phyloP scores from a whole-genome alignment of 2,888 invertebrate species.

The Tortrix viridana region DNA sequence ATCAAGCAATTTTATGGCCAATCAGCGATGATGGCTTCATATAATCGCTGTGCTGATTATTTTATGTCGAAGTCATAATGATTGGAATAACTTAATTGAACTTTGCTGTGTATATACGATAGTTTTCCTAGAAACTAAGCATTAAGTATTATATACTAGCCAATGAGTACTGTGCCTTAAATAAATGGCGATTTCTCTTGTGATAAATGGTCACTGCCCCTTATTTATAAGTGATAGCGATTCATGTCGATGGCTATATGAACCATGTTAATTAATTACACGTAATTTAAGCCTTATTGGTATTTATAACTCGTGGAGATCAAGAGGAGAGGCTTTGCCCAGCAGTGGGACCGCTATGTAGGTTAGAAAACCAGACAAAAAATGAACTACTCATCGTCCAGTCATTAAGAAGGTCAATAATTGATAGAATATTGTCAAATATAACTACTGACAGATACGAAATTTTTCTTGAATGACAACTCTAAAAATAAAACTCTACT shows the following conservation, averaged over 20 bases:
- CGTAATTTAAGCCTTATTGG: slow-evolving; percentile 31
- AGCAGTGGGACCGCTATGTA: too few relatives aligned
- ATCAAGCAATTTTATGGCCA: slow-evolving; percentile 28
- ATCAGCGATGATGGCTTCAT: slow-evolving; percentile 29
- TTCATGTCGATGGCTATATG: slow-evolving; percentile 33
- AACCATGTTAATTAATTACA: slow-evolving; percentile 31
- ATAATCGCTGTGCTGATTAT: slow-evolving; percentile 21
- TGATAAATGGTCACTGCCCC: slow-evolving; percentile 35
- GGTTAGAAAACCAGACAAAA: too few relatives aligned
- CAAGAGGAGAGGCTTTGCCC: too few relatives aligned
- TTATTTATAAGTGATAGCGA: slow-evolving; percentile 37
- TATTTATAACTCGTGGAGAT: slow-evolving; percentile 16
- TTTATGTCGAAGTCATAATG: slow-evolving; percentile 14
- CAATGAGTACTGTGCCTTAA: slow-evolving; percentile 25
- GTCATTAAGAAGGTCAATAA: too few relatives aligned
- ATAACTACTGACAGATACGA: too few relatives aligned
- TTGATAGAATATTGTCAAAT: too few relatives aligned
- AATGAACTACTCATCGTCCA: too few relatives aligned
- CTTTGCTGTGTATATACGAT: too few relatives aligned
- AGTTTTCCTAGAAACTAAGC: background rate
- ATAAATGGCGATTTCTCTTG: slow-evolving; percentile 37
- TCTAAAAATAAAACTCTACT: too few relatives aligned
- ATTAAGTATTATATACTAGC: background rate
- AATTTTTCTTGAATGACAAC: too few relatives aligned
- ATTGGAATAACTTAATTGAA: slow-evolving; percentile 5